phyloP scores from a whole-genome alignment of 1,140 invertebrate species.

The Batillaria attramentaria region DNA sequence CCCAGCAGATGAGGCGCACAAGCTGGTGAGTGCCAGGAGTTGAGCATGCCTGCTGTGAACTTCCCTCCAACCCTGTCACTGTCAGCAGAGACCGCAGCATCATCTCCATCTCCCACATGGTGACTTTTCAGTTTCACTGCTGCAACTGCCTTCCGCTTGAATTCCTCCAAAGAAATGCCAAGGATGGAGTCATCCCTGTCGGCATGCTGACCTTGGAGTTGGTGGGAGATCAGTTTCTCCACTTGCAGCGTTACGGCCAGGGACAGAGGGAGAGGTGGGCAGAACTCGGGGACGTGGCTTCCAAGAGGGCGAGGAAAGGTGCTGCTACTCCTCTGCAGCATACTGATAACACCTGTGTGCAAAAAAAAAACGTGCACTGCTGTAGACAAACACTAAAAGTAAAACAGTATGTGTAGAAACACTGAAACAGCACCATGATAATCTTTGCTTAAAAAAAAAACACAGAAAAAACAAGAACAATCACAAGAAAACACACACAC shows the following conservation, averaged over 20 bases:
- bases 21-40: slow-evolving; percentile 43
- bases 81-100: not conserved
- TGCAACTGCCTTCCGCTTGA: not conserved
- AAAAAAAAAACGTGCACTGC: not conserved
- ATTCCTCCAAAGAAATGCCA: not conserved
- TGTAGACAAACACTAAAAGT: too few species aligned
- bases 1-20: slow-evolving; percentile 27
- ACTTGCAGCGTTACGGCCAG: slow-evolving; percentile 14
- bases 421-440: too few species aligned
- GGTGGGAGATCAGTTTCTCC: slow-evolving; percentile 20
- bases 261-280: slow-evolving; percentile 31
- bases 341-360: slow-evolving; percentile 22
- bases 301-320: slow-evolving; percentile 28
- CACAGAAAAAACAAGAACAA: too few species aligned
- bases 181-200: not conserved
- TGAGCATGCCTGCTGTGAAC: slow-evolving; percentile 6
- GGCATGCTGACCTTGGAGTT: not conserved
- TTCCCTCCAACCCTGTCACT: not conserved
- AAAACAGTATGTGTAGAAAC: too few species aligned
- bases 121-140: not conserved
- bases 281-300: slow-evolving; percentile 3
- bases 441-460: too few species aligned
- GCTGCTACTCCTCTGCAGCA: not conserved
- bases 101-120: not conserved
- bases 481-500: too few species aligned